Evolutionary conservation across 2,113 vertebrate genomes (phyloP).

Genomic region (Planiliza haematocheilus): DNA sequence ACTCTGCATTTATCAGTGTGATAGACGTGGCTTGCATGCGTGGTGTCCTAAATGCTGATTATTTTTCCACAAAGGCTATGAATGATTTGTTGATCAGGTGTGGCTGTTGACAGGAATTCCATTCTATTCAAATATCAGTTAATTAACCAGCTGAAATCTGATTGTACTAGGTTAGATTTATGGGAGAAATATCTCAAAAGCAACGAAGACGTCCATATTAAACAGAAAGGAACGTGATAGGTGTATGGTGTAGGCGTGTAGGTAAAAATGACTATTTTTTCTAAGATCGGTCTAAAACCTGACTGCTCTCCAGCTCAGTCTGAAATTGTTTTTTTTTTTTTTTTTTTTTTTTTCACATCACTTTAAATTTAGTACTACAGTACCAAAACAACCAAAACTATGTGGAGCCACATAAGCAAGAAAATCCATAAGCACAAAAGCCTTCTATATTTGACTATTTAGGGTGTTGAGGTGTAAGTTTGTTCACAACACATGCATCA

Average conservation of each 20-base stretch:
- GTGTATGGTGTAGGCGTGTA: constrained; percentile 6
- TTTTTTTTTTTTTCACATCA: too few species aligned
- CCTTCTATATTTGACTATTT: constrained; percentile 77
- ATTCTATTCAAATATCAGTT: constrained; percentile 54
- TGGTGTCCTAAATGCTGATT: constrained; percentile 42
- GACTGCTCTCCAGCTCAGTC: constrained; percentile 47
- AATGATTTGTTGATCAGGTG: constrained; percentile 42
- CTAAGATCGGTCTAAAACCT: constrained; percentile 33
- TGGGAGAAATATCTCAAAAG: constrained; percentile 46
- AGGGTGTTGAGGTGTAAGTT: constrained; percentile 85
- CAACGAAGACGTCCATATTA: constrained; percentile 41
- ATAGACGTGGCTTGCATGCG: constrained; percentile 15
- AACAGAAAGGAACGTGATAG: constrained; percentile 52
- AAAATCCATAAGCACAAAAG: neutral
- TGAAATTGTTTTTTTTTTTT: constrained; percentile 57
- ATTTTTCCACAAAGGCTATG: constrained; percentile 40
- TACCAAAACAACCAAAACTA: constrained; percentile 24
- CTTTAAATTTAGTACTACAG: too few species aligned
- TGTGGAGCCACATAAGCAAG: constrained; percentile 15
- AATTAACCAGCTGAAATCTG: constrained; percentile 54
- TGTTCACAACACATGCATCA: constrained; percentile 79
- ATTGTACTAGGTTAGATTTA: constrained; percentile 47
- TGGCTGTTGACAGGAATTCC: constrained; percentile 60
- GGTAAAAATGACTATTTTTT: constrained; percentile 34
- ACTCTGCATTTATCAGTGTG: constrained; percentile 38